Evolutionary conservation across 2,113 vertebrate species (phyloP).

Genomic region (Phoxinus phoxinus): DNA sequence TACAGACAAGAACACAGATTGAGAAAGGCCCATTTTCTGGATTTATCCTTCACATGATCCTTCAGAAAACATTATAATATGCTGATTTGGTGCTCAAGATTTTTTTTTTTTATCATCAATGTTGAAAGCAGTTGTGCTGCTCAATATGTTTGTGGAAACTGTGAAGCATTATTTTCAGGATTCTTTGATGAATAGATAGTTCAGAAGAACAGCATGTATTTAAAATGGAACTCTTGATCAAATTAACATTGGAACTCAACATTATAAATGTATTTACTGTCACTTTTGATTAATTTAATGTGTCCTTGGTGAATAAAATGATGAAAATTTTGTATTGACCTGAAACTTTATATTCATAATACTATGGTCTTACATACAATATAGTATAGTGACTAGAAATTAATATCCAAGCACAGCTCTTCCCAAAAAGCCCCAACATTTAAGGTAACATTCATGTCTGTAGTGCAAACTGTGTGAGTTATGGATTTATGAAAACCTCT

Average conservation of each 20-base stretch:
- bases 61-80: too few species aligned
- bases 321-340: not conserved
- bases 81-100: not conserved
- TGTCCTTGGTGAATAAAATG: not conserved
- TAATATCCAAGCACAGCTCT: not conserved
- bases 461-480: not conserved
- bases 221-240: too few species aligned
- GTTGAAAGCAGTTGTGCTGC: not conserved
- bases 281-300: not conserved
- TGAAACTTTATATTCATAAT: not conserved
- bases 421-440: not conserved
- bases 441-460: not conserved
- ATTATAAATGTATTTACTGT: not conserved
- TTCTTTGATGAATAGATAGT: too few species aligned
- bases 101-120: not conserved
- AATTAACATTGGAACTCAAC: not conserved
- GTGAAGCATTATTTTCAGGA: not conserved
- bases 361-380: not conserved
- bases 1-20: too few species aligned
- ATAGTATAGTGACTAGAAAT: not conserved
- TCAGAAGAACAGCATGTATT: too few species aligned
- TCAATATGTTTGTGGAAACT: not conserved
- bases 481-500: conserved; percentile 7
- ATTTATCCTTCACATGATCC: too few species aligned
- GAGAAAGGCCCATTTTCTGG: too few species aligned